A percentile compares a stretch with the other conserved stretches of the same genome.
Evolutionary conservation across 1,140 invertebrate species (phyloP).

Genomic region (Cylas formicarius): DNA sequence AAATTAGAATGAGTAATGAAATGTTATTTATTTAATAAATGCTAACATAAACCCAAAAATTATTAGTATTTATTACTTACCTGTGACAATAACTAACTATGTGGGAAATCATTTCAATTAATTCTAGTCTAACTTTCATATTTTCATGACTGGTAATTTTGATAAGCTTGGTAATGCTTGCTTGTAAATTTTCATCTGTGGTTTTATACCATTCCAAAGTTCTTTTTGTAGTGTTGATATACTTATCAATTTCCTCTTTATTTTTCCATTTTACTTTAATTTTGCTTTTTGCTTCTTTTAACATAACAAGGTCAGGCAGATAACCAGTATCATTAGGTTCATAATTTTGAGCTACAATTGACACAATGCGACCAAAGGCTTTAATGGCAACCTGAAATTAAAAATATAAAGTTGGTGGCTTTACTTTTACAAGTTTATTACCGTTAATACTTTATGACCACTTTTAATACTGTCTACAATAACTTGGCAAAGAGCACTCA

Average conservation of each 20-base stretch:
- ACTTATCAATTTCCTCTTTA: constrained; percentile 38
- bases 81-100: constrained; percentile 49
- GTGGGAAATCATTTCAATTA: constrained; percentile 44
- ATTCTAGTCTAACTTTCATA: constrained; percentile 49
- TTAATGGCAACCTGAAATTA: constrained; percentile 44
- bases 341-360: constrained; percentile 46
- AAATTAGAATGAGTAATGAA: constrained; percentile 8
- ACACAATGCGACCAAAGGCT: constrained; percentile 45
- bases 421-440: constrained; percentile 43
- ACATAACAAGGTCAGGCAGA: constrained; percentile 19
- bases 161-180: constrained; percentile 45
- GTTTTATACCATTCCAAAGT: constrained; percentile 50
- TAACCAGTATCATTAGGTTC: constrained; percentile 16
- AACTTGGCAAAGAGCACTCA: constrained; percentile 50
- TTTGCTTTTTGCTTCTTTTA: neutral
- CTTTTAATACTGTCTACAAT: constrained; percentile 49
- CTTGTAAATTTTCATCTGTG: constrained; percentile 48
- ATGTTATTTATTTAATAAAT: constrained; percentile 9
- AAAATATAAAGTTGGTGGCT: constrained; percentile 12
- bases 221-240: constrained; percentile 43
- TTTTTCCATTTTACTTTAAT: constrained; percentile 27
- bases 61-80: constrained; percentile 39
- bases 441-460: constrained; percentile 53
- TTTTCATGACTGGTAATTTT: constrained; percentile 48
- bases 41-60: neutral